Base-by-base conservation (phyloP, 1,140 invertebrate species). In the Teleopsis dalmanni region DNA sequence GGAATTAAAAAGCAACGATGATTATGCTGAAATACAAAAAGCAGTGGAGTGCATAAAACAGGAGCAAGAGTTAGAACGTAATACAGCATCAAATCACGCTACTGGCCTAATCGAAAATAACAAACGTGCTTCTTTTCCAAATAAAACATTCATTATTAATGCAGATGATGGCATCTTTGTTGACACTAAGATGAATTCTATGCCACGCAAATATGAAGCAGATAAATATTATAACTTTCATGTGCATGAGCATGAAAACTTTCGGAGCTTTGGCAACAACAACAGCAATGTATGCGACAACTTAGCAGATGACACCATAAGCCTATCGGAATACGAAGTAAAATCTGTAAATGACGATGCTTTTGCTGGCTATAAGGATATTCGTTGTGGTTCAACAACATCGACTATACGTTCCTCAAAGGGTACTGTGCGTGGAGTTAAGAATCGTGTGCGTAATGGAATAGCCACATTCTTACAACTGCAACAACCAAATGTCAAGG, bases 401-500 rank as follows among this genome's bases (percentile, higher is more conserved):
- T 76, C 80, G 4, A 87, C 88, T 42, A 91, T 93, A 62, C 77
- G 82, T 54, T 95, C 91, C 75, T 82, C 86, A 50, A 88, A 88
- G 66, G 92, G 92, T 25, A 95, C 91, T 3, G 87, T 95, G 47
- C 78, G 92, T 16, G 91, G 91, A 38, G 91, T 95, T 37, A 92
- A 90, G 73, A 95, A 96, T 75, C 78, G 91, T 57, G 93, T 97
- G 19, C 75, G 91, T 56, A 90, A 91, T 42, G 91, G 92, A 52
- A 95, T 96, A 58, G 90, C 88, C 13, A 95, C 91, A 5, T 95
- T 95, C 71, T 77, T 95, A 13, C 86, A 89, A 60, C 83, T 88
- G 57, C 85, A 84, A 55, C 78, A 76, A 53, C 74, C 81, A 33
- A 79, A 78, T 33, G 79, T 76, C 42, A 87, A 86, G 79, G 85